Evolutionary conservation across 1,140 invertebrate species (phyloP), one percentile per base, ranked within the genome.

Genomic region (Aphelenchoides avenae): DNA sequence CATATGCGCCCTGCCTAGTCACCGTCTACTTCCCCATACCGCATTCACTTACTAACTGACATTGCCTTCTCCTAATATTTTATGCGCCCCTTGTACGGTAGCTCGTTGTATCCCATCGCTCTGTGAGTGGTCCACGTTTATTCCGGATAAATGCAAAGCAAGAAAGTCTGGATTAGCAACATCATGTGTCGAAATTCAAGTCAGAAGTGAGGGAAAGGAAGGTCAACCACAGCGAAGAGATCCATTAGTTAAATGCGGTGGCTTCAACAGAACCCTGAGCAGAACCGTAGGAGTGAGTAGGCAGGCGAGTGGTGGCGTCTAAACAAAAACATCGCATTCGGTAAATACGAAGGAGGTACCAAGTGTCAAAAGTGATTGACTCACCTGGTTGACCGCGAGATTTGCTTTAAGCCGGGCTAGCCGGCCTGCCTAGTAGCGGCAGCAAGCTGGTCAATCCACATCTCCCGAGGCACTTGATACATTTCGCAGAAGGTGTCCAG

Each of bases 401-500:
- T 18, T 36, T 36, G 20, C 4, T 11, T 41, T 41, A 22, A 7
- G 20, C 3, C 4, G 7, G 26, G 26, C 7, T 22, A 4, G 26
- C 4, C 27, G 20, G 20, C 7, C 20, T 22, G 11, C 11, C 11
- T 36, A 41, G 26, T 7, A 4, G 18, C 27, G 20, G 26, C 39
- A 41, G 39, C 39, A 41, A 41, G 20, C 39, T 22, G 26, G 7
- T 41, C 39, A 7, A 22, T 41, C 7, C 7, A 22, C 39, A 41
- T 41, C 3, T 3, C 7, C 3, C 4, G 26, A 41, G 20, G 20
- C 27, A 4, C 20, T 4, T 41, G 39, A 48, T 51, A 43, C 5
- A 51, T 43, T n/a, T 49, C n/a, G 30, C 48, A 51, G n/a, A 51
- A 51, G 20, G 48, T 22, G n/a, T 51, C 31, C 30, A 51, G 40